These are phyloP conservation scores for Elymnias hypermnestra DNA, from an alignment of 1,140 invertebrate genomes.

Conservation along the genomic window DNA sequence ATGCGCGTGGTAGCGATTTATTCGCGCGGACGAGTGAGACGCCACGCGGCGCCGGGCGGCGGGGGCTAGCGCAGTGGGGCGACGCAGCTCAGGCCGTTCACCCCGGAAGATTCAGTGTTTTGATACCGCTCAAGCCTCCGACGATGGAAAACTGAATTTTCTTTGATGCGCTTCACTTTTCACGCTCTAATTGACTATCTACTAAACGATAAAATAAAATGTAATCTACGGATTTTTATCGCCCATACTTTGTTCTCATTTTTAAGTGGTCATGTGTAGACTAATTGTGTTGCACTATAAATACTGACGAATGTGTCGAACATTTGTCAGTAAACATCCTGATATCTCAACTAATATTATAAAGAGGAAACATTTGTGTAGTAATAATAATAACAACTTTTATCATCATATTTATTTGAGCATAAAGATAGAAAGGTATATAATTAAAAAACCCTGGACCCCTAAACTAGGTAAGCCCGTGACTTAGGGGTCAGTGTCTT, in stretches of 20 bases:
- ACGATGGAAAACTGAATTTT: conserved; percentile 72
- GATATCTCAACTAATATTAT: too few species aligned
- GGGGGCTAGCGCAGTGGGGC: conserved; percentile 48
- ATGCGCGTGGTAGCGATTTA: conserved; percentile 57
- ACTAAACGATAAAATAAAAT: conserved; percentile 43
- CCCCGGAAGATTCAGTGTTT: conserved; percentile 74
- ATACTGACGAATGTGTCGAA: background rate
- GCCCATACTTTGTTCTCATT: too few species aligned
- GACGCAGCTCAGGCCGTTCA: conserved; percentile 57
- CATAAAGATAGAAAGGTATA: too few species aligned
- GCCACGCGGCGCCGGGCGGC: conserved; percentile 43
- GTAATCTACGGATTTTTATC: too few species aligned
- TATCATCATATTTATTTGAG: too few species aligned
- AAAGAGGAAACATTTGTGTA: too few species aligned
- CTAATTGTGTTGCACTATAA: too few species aligned
- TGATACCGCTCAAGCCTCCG: conserved; percentile 69
- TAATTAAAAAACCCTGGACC: too few species aligned
- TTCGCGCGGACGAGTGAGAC: conserved; percentile 50
- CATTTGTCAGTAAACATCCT: background rate
- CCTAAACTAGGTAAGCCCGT: too few species aligned
- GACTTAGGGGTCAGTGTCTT: too few species aligned
- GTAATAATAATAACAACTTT: too few species aligned
- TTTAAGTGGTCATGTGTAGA: too few species aligned
- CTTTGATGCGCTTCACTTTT: conserved; percentile 68
- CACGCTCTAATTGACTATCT: conserved; percentile 63